Conservation (phyloP, 2,888 invertebrate genomes). For the Celastrina argiolus region DNA sequence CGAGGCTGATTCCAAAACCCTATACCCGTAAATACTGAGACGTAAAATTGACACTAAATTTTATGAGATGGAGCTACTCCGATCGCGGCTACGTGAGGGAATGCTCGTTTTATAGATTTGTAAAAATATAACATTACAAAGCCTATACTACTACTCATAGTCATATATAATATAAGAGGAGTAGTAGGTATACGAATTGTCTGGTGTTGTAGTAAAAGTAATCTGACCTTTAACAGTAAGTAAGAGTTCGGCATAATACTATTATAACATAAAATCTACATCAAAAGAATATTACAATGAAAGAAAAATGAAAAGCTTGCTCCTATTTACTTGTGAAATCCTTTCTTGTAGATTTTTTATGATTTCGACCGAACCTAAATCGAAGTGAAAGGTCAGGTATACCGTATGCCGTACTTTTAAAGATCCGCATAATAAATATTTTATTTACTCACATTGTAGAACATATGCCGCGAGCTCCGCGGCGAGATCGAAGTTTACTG, state of each 20-base stretch:
- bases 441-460: conserved; percentile 90
- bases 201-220: not conserved
- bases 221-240: not conserved
- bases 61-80: not conserved
- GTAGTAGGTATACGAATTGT: no score
- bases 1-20: not conserved
- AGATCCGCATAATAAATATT: conserved; percentile 5
- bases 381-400: not conserved
- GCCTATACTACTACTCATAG: not conserved
- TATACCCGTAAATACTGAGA: conserved; percentile 9
- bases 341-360: not conserved
- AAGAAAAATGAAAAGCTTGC: not conserved
- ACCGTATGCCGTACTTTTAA: not conserved
- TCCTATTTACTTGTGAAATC: not conserved
- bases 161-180: no score
- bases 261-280: not conserved
- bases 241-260: not conserved
- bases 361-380: not conserved
- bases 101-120: not conserved
- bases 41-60: conserved; percentile 19
- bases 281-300: not conserved
- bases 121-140: not conserved
- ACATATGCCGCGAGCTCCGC: conserved; percentile 95
- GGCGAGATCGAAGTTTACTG: conserved; percentile 93
- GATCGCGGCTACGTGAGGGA: not conserved